Evolutionary conservation across 2,113 vertebrate species (phyloP), one percentile per base, ranked within the genome.

Genomic region (Mormyrus lacerda): DNA sequence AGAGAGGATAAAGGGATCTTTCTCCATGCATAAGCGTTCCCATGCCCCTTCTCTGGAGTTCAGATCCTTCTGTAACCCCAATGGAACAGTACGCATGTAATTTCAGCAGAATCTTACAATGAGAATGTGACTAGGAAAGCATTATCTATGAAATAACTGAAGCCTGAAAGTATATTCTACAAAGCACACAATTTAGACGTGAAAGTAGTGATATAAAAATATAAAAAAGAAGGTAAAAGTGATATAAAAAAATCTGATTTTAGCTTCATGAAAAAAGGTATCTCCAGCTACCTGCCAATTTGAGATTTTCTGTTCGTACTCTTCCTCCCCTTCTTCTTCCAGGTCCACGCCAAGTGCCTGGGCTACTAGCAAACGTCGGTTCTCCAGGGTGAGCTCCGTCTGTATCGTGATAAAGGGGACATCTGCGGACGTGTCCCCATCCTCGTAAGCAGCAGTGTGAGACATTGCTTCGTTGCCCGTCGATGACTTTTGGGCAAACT

Each of bases 21-120:
- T 95, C 92, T 99, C 98, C 0, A 95, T 92, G 90, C 97, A 97
- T 91, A 99, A 96, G 91, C 95, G 95, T 89, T 99, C 98, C 97
- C 98, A 99, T 47, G 97, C 97, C 84, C 97, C 97, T 55, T 96
- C 95, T n/a, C 93, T 95, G 91, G 95, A 96, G 94, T 99, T 99
- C 83, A 99, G 93, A 90, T 98, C 97, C 91, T 94, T 95, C 98
- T 99, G 95, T 91, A 95, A 93, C 90, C n/a, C 31, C 88, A 87
- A 39, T 55, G 35, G 31, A 53, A 55, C 24, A 35, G 19, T 39
- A n/a, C 3, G 21, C 44, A 48, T 24, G 45, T 50, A 6, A 13
- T 47, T 48, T 85, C 19, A 31, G 24, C 4, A 11, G 11, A 85
- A 27, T 50, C 45, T 13, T n/a, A 9, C 27, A 42, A 19, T 31